Evolutionary conservation across 1,140 invertebrate species (phyloP).

Genomic region (Pachypsylla venusta): DNA sequence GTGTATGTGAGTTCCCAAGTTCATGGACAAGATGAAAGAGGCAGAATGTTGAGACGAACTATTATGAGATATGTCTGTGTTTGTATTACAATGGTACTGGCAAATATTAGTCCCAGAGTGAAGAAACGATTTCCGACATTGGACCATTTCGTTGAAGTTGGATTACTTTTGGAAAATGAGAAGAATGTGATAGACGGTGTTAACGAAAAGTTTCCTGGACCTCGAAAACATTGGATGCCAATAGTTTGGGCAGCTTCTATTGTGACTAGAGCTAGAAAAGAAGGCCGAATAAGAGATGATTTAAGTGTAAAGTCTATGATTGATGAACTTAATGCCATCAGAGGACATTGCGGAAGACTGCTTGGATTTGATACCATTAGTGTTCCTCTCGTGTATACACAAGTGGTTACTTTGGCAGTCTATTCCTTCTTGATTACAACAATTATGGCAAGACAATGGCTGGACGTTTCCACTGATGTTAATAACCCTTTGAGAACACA

Average conservation of each 20-base stretch:
- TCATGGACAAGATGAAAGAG: slow-evolving; percentile 63
- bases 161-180: slow-evolving; percentile 79
- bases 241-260: slow-evolving; percentile 85
- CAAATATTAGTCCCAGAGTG: slow-evolving; percentile 70
- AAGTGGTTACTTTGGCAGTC: slow-evolving; percentile 83
- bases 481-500: slow-evolving; percentile 27
- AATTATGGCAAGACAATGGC: slow-evolving; percentile 68
- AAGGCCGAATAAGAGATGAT: slow-evolving; percentile 81
- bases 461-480: slow-evolving; percentile 34
- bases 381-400: slow-evolving; percentile 84
- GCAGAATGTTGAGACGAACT: slow-evolving; percentile 72
- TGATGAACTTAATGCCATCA: slow-evolving; percentile 76
- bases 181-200: slow-evolving; percentile 58
- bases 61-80: slow-evolving; percentile 73
- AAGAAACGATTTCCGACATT: slow-evolving; percentile 84
- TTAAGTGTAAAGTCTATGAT: slow-evolving; percentile 82
- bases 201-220: slow-evolving; percentile 66
- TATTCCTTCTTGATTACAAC: slow-evolving; percentile 77
- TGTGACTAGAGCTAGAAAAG: slow-evolving; percentile 68
- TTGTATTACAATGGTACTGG: slow-evolving; percentile 62
- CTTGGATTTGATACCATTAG: slow-evolving; percentile 82
- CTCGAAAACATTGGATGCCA: slow-evolving; percentile 88
- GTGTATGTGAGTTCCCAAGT: slow-evolving; percentile 68
- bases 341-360: slow-evolving; percentile 63
- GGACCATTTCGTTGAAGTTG: slow-evolving; percentile 69